These are phyloP conservation scores for Sebastes flavidus DNA, from an alignment of 2,797 vertebrate species.

Conservation along the genomic window DNA sequence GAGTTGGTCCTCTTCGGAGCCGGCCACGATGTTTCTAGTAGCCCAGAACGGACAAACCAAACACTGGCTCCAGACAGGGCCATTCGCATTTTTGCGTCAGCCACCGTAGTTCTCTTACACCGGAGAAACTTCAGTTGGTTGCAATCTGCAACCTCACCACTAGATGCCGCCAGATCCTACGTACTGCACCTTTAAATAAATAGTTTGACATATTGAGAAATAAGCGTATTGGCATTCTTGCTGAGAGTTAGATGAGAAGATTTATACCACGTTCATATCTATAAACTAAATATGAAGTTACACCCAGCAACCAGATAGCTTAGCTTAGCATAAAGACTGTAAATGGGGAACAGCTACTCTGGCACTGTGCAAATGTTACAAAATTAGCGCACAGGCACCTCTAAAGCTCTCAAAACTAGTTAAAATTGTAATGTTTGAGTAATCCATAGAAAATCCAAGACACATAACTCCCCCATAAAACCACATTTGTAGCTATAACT, in stretches of 20 bases:
- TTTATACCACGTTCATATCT: neutral
- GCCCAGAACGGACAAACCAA: too few species aligned
- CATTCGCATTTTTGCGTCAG: too few species aligned
- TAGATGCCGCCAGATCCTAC: too few species aligned
- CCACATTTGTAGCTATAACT: neutral
- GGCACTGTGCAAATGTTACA: neutral
- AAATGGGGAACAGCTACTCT: neutral
- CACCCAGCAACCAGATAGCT: neutral
- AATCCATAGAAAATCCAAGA: neutral
- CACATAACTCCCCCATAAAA: neutral
- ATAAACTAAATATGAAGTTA: neutral
- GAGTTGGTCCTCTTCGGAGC: too few species aligned
- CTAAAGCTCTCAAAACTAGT: neutral
- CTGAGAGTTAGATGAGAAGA: neutral
- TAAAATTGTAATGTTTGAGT: neutral
- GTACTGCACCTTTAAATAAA: neutral
- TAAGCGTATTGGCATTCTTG: neutral
- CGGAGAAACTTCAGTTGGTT: accelerated
- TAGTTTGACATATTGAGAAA: neutral
- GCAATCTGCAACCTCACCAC: too few species aligned
- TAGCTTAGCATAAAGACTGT: neutral
- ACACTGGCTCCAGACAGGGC: accelerated
- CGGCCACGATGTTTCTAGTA: too few species aligned
- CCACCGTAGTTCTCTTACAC: too few species aligned
- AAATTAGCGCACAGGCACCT: neutral